These are phyloP conservation scores for Andrena dorsata DNA, from an alignment of 2,888 invertebrate species.

Conservation along the genomic window DNA sequence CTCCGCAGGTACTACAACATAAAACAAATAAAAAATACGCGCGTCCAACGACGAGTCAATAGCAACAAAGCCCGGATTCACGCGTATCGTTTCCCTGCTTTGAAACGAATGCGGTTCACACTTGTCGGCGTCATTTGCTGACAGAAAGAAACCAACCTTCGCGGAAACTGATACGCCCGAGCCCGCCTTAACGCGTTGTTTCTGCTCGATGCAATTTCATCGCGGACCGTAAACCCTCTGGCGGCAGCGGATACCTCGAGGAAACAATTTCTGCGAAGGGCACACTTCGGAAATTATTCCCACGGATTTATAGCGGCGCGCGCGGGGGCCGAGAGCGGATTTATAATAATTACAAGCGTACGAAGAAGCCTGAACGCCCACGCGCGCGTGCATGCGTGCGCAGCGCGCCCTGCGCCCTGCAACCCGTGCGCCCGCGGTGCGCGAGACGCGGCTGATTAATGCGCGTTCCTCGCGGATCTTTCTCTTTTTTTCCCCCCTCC, in stretches of 20 bases:
- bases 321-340: constrained; percentile 48
- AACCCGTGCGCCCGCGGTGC: constrained; percentile 47
- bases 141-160: too few relatives aligned
- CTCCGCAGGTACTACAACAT: too few relatives aligned
- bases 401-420: constrained; percentile 25
- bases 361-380: constrained; percentile 45
- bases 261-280: constrained; percentile 49
- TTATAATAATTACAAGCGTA: constrained; percentile 67
- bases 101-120: too few relatives aligned
- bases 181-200: too few relatives aligned
- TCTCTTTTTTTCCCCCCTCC: not conserved
- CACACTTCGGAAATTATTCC: constrained; percentile 47
- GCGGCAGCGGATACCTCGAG: constrained; percentile 42
- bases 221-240: constrained; percentile 35
- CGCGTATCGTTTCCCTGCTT: too few relatives aligned
- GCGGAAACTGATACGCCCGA: too few relatives aligned
- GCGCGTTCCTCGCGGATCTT: constrained; percentile 59
- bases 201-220: constrained; percentile 19
- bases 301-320: constrained; percentile 54
- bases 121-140: too few relatives aligned
- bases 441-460: constrained; percentile 63
- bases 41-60: too few relatives aligned
- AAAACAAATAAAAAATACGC: too few relatives aligned
- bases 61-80: too few relatives aligned
- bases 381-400: constrained; percentile 29